These are phyloP conservation scores for Pseudorectes ferrugineus DNA, from an alignment of 2,113 vertebrate genomes.

Conservation along the genomic window DNA sequence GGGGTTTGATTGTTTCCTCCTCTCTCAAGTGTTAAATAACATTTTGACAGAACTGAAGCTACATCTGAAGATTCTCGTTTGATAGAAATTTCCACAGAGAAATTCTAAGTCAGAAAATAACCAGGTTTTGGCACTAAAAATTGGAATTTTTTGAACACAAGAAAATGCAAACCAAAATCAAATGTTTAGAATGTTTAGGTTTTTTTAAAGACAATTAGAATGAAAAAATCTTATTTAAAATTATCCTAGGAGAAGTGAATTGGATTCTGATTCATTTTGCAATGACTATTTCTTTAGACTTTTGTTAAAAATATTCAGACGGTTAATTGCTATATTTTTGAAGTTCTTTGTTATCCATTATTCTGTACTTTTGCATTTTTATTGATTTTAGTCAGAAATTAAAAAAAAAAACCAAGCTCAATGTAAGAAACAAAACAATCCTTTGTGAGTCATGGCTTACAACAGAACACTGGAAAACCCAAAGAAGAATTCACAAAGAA, in stretches of 20 bases:
- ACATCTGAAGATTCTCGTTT: neutral
- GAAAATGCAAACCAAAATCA: neutral
- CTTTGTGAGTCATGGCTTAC: neutral
- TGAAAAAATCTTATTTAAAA: neutral
- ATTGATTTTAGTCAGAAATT: neutral
- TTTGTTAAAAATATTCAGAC: neutral
- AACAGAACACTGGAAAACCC: neutral
- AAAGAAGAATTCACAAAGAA: neutral
- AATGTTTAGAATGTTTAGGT: neutral
- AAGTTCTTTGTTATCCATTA: neutral
- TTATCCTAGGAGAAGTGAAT: neutral
- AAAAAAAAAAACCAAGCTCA: accelerated
- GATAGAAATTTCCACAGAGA: neutral
- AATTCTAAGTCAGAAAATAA: neutral
- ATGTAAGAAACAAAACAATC: neutral
- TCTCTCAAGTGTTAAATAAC: neutral
- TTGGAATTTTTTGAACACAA: neutral
- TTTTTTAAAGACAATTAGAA: neutral
- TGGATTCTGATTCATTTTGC: neutral
- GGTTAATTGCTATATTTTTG: neutral
- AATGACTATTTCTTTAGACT: neutral
- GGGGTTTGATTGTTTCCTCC: neutral
- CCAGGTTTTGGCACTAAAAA: neutral
- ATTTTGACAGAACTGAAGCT: neutral
- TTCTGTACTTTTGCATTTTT: neutral